These are phyloP conservation scores for Caranx ignobilis DNA, from an alignment of 2,113 vertebrate genomes.

Conservation along the genomic window DNA sequence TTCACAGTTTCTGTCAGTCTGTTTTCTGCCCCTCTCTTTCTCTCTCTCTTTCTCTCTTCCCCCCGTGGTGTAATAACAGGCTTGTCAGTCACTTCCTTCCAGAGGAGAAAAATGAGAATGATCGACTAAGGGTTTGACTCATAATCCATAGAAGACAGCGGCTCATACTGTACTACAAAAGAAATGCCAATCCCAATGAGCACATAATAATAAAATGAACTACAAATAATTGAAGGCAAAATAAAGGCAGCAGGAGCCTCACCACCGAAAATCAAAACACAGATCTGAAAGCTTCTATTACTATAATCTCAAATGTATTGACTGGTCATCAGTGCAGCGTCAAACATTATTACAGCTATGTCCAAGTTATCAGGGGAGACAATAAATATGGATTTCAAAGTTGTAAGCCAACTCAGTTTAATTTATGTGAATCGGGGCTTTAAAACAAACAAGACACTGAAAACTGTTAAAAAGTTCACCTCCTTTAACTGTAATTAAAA, in stretches of 20 bases:
- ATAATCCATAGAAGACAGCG: conserved; percentile 22
- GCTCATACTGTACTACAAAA: conserved; percentile 12
- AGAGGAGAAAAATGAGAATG: neutral
- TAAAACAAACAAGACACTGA: neutral
- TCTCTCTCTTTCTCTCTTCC: conserved; percentile 15
- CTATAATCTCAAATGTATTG: neutral
- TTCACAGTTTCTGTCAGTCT: neutral
- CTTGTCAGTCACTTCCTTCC: conserved; percentile 31
- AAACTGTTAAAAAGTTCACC: neutral
- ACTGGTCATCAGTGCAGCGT: neutral
- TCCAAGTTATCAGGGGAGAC: neutral
- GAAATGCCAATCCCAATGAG: conserved; percentile 10
- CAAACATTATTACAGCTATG: neutral
- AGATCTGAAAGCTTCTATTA: neutral
- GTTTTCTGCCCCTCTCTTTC: conserved; percentile 5
- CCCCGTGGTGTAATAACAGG: conserved; percentile 18
- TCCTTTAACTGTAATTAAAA: too few relatives aligned
- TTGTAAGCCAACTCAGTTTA: neutral
- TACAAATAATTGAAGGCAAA: neutral
- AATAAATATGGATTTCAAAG: neutral
- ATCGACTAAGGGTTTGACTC: conserved; percentile 16
- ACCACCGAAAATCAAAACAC: neutral
- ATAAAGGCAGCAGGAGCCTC: conserved; percentile 9
- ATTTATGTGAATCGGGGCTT: neutral
- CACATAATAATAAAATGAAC: conserved; percentile 12